Evolutionary conservation across 1,140 invertebrate genomes (phyloP).

Genomic region (Cotesia typhae): DNA sequence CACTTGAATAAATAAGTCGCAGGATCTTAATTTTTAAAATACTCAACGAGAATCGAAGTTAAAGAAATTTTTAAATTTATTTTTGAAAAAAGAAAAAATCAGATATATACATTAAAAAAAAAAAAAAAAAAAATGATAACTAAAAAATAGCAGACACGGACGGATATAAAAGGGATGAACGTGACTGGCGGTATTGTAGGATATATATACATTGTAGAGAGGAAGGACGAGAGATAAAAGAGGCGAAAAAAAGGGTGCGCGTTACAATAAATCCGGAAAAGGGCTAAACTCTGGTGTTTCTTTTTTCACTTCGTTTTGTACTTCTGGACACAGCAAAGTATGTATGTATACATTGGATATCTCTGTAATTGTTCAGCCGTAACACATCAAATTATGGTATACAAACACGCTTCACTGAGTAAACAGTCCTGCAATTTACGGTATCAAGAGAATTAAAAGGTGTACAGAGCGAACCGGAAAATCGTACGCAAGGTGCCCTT

Average conservation of each 20-base stretch:
- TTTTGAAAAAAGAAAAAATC: no score
- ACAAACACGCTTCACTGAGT: conserved; percentile 8
- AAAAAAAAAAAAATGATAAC: no score
- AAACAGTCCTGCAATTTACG: conserved; percentile 2
- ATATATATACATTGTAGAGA: neutral
- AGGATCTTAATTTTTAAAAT: no score
- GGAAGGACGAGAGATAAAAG: conserved; percentile 19
- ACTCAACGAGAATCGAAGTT: no score
- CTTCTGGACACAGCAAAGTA: no score
- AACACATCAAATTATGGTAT: conserved; percentile 26
- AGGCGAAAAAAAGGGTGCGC: conserved; percentile 12
- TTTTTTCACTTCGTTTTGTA: conserved; percentile 31
- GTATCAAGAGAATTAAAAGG: conserved; percentile 1
- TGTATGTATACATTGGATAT: conserved; percentile 11
- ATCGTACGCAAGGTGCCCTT: neutral
- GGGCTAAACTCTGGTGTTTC: conserved; percentile 5
- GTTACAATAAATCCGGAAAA: conserved; percentile 26
- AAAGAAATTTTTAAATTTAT: no score
- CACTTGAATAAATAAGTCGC: no score
- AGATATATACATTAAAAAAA: no score
- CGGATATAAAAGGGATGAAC: conserved; percentile 5
- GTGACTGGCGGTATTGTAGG: neutral
- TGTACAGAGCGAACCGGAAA: conserved; percentile 6
- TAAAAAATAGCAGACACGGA: neutral
- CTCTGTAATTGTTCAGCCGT: conserved; percentile 29